Conservation (phyloP, 2,888 invertebrate genomes). For the Drosophila prostipennis region DNA sequence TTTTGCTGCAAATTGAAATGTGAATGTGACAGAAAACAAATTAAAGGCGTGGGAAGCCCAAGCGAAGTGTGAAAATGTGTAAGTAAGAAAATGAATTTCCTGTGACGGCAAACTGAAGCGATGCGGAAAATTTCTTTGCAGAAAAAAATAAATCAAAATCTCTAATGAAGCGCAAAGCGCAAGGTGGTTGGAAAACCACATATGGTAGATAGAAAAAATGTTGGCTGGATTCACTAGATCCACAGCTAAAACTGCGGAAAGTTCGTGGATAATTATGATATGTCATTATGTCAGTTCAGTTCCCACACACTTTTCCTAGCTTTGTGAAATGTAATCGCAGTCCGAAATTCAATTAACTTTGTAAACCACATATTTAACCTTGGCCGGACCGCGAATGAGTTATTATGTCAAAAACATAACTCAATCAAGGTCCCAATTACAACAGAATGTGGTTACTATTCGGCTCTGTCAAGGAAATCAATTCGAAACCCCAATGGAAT, state of each 20-base stretch:
- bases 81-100: conserved; percentile 1
- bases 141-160: neutral
- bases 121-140: conserved; percentile 16
- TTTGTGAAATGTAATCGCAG: no score
- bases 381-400: neutral
- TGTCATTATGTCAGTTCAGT: no score
- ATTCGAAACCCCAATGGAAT: neutral
- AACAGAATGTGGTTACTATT: neutral
- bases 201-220: no score
- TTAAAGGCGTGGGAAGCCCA: neutral
- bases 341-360: no score
- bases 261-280: no score
- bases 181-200: neutral
- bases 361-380: neutral
- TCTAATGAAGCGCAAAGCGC: conserved; percentile 5
- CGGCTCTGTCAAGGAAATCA: neutral
- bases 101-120: conserved; percentile 7
- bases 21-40: conserved; percentile 5
- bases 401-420: neutral
- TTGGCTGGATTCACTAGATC: no score
- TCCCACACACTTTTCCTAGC: no score
- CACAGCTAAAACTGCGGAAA: no score
- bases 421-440: neutral
- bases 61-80: conserved; percentile 9
- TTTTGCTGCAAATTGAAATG: neutral